These are phyloP conservation scores for Drosophila pandora DNA, from an alignment of 1,140 invertebrate species.

Conservation along the genomic window DNA sequence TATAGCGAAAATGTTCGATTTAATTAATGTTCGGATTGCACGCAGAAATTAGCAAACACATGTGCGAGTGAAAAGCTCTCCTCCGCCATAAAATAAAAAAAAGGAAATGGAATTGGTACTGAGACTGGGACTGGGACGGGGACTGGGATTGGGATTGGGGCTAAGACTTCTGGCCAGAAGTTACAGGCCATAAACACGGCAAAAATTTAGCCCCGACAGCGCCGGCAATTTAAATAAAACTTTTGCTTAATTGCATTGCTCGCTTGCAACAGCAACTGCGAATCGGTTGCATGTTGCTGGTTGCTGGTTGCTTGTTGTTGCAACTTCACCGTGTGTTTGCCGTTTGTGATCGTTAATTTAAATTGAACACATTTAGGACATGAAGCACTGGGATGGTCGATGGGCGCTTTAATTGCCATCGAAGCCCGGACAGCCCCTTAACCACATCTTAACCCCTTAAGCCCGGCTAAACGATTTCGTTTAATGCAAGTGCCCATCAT, in stretches of 20 bases:
- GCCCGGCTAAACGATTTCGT: conserved; percentile 73
- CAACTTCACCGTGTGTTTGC: conserved; percentile 21
- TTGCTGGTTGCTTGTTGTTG: conserved; percentile 6
- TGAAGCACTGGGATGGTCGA: conserved; percentile 41
- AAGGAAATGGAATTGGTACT: conserved; percentile 9
- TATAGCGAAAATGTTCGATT: conserved; percentile 77
- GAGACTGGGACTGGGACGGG: not conserved
- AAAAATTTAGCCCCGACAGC: conserved; percentile 44
- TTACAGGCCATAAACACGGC: conserved; percentile 63
- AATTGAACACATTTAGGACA: conserved; percentile 82
- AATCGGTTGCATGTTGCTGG: conserved; percentile 10
- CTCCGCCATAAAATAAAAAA: conserved; percentile 1
- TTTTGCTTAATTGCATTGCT: conserved; percentile 78
- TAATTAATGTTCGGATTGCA: conserved; percentile 80
- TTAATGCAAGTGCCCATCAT: conserved; percentile 81
- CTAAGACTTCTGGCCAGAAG: conserved; percentile 31
- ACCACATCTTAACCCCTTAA: conserved; percentile 4
- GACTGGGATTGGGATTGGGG: conserved; percentile 2
- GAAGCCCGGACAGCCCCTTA: conserved; percentile 5
- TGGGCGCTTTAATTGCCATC: conserved; percentile 69
- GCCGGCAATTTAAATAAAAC: conserved; percentile 80
- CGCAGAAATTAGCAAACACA: conserved; percentile 81
- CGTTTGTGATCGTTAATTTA: conserved; percentile 78
- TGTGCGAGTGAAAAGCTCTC: conserved; percentile 51
- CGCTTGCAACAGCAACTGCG: conserved; percentile 54